phyloP scores from a whole-genome alignment of 2,797 vertebrate genomes.

The Myotis pilosus region DNA sequence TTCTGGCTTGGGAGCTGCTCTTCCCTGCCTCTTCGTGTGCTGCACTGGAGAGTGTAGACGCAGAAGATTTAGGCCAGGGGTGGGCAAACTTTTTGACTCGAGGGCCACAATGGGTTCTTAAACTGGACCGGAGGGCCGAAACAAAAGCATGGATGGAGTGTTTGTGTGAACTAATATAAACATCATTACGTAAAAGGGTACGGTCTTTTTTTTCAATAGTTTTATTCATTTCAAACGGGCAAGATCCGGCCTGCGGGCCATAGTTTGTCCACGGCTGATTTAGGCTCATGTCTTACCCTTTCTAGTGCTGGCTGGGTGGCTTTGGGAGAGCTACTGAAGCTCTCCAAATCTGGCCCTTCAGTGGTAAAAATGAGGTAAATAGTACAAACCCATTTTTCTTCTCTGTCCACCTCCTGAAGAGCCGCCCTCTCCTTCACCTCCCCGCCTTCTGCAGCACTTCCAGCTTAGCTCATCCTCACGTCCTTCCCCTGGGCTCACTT shows the following conservation, averaged over 20 bases:
- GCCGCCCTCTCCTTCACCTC: accelerated
- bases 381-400: background rate
- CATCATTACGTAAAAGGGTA: no score
- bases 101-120: no score
- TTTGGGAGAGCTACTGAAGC: background rate
- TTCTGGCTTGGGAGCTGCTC: background rate
- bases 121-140: no score
- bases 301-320: background rate
- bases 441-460: no score
- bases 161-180: no score
- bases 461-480: background rate
- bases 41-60: background rate
- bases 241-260: no score
- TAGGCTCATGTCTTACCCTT: background rate
- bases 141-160: no score
- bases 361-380: background rate
- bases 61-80: no score
- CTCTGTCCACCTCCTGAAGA: background rate
- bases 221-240: no score
- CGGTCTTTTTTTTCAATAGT: no score
- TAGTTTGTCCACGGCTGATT: background rate
- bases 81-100: no score
- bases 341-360: background rate
- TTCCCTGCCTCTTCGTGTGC: background rate
- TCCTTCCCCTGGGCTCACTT: background rate